Evolutionary conservation across 2,113 vertebrate species (phyloP).

Genomic region (Acrocephalus arundinaceus): DNA sequence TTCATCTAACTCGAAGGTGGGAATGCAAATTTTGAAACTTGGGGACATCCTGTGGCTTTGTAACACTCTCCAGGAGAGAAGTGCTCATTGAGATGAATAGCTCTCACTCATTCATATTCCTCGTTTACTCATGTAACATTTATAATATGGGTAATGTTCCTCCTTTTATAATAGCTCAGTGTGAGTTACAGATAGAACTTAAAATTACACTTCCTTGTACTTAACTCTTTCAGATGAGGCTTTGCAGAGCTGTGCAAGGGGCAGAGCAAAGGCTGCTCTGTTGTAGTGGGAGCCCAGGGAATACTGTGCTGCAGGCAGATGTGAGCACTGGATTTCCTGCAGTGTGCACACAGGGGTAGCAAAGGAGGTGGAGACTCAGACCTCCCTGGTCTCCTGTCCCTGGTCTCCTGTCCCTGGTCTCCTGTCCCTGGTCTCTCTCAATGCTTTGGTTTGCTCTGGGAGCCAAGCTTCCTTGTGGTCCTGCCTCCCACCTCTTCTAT

Average conservation of each 20-base stretch:
- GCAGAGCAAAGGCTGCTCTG: background rate
- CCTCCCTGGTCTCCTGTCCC: background rate
- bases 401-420: background rate
- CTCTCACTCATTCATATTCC: conserved; percentile 48
- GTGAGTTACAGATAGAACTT: background rate
- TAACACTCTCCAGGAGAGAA: conserved; percentile 2
- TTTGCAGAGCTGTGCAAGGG: background rate
- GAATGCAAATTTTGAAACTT: conserved; percentile 54
- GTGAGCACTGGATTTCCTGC: background rate
- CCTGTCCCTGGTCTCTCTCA: background rate
- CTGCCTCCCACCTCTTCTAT: background rate
- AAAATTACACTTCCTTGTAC: background rate
- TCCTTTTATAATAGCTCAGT: conserved; percentile 6
- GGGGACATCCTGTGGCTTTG: conserved; percentile 37
- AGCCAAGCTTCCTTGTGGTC: background rate
- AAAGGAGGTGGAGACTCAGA: background rate
- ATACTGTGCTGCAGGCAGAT: background rate
- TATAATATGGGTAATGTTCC: conserved; percentile 19
- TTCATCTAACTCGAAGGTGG: conserved; percentile 44
- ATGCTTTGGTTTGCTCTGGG: background rate
- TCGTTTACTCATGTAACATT: conserved; percentile 34
- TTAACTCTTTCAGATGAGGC: background rate
- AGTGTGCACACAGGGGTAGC: background rate
- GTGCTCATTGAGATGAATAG: conserved; percentile 41
- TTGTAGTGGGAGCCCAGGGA: background rate